Percentiles rank a stretch among this genome's conserved stretches.
Conservation (phyloP, 2,888 invertebrate species). For the Scaptodrosophila latifasciaeformis region DNA sequence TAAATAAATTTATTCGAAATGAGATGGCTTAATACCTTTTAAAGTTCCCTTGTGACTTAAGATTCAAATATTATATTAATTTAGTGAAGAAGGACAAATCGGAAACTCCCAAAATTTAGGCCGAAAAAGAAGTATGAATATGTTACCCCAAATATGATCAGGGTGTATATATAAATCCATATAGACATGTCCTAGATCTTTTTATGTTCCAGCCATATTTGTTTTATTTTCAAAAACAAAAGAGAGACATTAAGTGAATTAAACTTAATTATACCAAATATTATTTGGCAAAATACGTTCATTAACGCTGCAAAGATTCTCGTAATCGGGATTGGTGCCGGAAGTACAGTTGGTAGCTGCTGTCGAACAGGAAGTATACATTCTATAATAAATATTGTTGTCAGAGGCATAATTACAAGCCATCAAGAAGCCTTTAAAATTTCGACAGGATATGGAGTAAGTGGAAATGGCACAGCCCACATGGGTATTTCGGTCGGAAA, state of each 20-base stretch:
- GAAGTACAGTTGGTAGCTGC: not conserved
- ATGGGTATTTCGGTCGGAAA: constrained; percentile 29
- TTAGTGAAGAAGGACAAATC: no score
- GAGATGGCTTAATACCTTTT: no score
- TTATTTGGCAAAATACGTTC: constrained; percentile 2
- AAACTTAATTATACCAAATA: no score
- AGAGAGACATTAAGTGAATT: not conserved
- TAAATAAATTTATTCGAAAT: no score
- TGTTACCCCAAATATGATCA: no score
- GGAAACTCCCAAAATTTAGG: no score
- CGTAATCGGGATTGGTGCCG: not conserved
- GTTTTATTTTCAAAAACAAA: not conserved
- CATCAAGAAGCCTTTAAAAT: constrained; percentile 9
- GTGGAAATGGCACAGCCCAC: constrained; percentile 40
- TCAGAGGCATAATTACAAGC: constrained; percentile 48
- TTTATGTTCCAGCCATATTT: no score
- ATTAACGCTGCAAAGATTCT: constrained; percentile 2
- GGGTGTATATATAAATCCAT: no score
- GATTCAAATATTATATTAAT: no score
- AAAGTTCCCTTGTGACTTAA: no score
- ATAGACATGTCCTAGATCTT: no score
- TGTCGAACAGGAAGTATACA: not conserved
- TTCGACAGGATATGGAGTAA: not conserved
- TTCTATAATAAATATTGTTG: constrained; percentile 23
- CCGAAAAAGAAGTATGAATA: no score